Conservation (phyloP, 2,888 invertebrate genomes). For the Atrina japonica region DNA sequence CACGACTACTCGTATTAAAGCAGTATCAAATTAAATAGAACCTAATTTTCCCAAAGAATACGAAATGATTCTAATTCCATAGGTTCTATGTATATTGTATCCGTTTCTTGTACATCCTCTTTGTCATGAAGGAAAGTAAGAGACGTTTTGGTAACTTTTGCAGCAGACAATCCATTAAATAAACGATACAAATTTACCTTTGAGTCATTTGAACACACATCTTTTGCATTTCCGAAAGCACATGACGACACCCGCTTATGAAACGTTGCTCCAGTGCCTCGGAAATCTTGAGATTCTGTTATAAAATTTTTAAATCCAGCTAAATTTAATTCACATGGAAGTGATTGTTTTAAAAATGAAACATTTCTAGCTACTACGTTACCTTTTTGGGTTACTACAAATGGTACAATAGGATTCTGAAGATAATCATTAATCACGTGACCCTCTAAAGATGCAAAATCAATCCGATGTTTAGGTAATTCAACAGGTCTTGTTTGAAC, state of each 20-base stretch:
- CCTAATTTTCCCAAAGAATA: constrained; percentile 21
- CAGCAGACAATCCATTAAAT: constrained; percentile 26
- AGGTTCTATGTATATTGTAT: constrained; percentile 12
- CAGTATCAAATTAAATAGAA: too few relatives aligned
- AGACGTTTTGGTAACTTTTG: constrained; percentile 19
- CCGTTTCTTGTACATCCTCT: not conserved
- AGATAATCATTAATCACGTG: constrained; percentile 34
- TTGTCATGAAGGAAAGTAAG: constrained; percentile 34
- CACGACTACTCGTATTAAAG: too few relatives aligned
- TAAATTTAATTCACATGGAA: constrained; percentile 33
- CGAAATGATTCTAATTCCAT: constrained; percentile 42
- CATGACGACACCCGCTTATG: constrained; percentile 28
- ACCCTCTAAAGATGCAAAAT: constrained; percentile 24
- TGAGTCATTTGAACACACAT: not conserved
- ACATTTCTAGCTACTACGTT: not conserved
- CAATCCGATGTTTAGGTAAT: constrained; percentile 8
- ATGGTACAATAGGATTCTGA: constrained; percentile 29
- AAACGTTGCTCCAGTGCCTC: constrained; percentile 40
- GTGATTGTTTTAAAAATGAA: constrained; percentile 3
- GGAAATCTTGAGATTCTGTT: constrained; percentile 14
- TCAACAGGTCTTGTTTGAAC: not conserved
- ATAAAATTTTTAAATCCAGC: constrained; percentile 35
- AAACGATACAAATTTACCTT: constrained; percentile 15
- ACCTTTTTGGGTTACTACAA: constrained; percentile 1
- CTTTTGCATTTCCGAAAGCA: not conserved